These are phyloP conservation scores for Saxidomus purpurata DNA, from an alignment of 1,140 invertebrate genomes.

Conservation along the genomic window DNA sequence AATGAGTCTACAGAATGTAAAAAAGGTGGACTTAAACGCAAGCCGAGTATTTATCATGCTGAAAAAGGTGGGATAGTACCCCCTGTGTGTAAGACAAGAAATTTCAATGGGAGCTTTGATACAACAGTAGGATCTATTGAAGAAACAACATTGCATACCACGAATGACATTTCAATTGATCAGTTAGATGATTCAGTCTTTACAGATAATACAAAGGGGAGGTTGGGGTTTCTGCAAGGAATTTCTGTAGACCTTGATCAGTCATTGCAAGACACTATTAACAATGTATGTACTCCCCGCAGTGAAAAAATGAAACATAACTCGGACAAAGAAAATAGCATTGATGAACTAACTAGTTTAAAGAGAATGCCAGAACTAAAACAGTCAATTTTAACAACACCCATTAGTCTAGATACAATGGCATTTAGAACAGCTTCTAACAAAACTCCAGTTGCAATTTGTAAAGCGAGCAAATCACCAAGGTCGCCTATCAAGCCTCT, in stretches of 20 bases:
- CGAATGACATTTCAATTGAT: neutral
- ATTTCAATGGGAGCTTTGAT: slow-evolving; percentile 1
- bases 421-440: slow-evolving; percentile 71
- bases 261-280: slow-evolving; percentile 74
- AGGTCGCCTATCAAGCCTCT: slow-evolving; percentile 80
- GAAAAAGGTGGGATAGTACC: slow-evolving; percentile 9
- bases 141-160: neutral
- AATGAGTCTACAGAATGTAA: slow-evolving; percentile 1
- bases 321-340: slow-evolving; percentile 20
- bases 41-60: slow-evolving; percentile 71
- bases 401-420: slow-evolving; percentile 55
- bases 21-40: slow-evolving; percentile 55
- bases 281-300: slow-evolving; percentile 71
- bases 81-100: neutral
- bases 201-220: slow-evolving; percentile 1
- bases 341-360: neutral
- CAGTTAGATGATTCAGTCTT: slow-evolving; percentile 8
- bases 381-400: slow-evolving; percentile 54
- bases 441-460: slow-evolving; percentile 73
- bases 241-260: slow-evolving; percentile 64
- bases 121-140: slow-evolving; percentile 8
- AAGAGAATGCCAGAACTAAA: slow-evolving; percentile 58
- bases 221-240: slow-evolving; percentile 5
- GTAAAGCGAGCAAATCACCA: slow-evolving; percentile 57
- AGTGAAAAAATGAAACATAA: slow-evolving; percentile 39